Evolutionary conservation across 2,888 invertebrate species (phyloP).

Genomic region (Drosophila picticornis): DNA sequence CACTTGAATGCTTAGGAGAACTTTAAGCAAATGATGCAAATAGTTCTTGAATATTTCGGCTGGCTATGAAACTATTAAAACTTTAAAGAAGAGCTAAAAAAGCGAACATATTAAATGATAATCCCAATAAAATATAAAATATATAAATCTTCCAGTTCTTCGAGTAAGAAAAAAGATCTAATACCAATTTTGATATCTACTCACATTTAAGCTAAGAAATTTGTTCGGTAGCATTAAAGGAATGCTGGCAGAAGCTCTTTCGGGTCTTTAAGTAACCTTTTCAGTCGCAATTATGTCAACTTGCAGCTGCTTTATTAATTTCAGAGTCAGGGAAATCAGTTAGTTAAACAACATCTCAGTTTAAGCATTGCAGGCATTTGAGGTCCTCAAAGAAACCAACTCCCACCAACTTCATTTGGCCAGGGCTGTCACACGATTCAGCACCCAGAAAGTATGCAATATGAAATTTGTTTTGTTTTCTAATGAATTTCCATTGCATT

Average conservation of each 20-base stretch:
- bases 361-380: background rate
- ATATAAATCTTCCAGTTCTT: background rate
- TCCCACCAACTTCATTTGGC: background rate
- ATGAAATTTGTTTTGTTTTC: conserved; percentile 34
- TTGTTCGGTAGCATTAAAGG: no score
- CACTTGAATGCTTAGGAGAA: background rate
- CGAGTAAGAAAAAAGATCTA: background rate
- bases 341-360: background rate
- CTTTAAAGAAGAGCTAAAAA: background rate
- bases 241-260: background rate
- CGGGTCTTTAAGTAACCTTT: background rate
- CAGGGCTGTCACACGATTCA: conserved; percentile 2
- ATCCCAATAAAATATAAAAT: background rate
- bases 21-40: background rate
- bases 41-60: background rate
- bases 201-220: no score
- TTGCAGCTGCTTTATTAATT: background rate
- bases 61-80: background rate
- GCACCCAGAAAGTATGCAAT: conserved; percentile 22
- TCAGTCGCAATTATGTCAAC: background rate
- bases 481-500: conserved; percentile 58
- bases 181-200: background rate
- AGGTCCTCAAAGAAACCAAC: background rate
- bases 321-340: background rate
- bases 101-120: background rate